phyloP scores from a whole-genome alignment of 2,888 invertebrate genomes.

The Slavum lentiscoides region DNA sequence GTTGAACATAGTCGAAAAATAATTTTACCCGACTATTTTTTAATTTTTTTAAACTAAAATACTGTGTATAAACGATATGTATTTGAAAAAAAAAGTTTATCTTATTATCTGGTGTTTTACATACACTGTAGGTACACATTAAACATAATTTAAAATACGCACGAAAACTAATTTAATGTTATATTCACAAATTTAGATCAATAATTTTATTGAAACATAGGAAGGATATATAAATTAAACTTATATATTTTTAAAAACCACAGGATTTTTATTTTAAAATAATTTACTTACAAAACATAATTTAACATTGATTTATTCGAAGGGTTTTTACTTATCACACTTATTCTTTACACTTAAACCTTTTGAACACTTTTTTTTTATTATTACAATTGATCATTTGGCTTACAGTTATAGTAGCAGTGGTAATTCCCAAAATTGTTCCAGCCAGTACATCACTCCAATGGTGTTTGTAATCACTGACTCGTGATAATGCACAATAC shows the following conservation, averaged over 20 bases:
- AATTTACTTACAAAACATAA: conserved; percentile 16
- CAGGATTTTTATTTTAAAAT: conserved; percentile 2
- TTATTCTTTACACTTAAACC: conserved; percentile 42
- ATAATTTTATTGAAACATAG: not conserved
- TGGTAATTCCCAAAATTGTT: conserved; percentile 69
- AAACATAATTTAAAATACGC: not conserved
- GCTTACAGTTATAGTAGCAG: conserved; percentile 64
- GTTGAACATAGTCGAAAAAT: too few species aligned
- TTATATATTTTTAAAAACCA: conserved; percentile 4
- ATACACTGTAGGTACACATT: not conserved
- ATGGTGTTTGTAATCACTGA: conserved; percentile 97
- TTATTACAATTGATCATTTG: conserved; percentile 45
- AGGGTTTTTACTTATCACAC: not conserved
- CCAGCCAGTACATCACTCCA: conserved; percentile 96
- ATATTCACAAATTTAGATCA: not conserved
- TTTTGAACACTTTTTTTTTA: conserved; percentile 45
- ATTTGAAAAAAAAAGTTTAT: too few species aligned
- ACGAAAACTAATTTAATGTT: conserved; percentile 7
- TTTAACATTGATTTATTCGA: not conserved
- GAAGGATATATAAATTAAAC: conserved; percentile 6
- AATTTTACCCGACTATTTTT: too few species aligned
- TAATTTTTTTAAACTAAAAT: too few species aligned
- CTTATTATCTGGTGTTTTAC: too few species aligned
- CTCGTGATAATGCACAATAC: conserved; percentile 85
- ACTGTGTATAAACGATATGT: too few species aligned